Evolutionary conservation across 2,113 vertebrate genomes (phyloP), one percentile per base, ranked within the genome.

Genomic region (Turnix velox): DNA sequence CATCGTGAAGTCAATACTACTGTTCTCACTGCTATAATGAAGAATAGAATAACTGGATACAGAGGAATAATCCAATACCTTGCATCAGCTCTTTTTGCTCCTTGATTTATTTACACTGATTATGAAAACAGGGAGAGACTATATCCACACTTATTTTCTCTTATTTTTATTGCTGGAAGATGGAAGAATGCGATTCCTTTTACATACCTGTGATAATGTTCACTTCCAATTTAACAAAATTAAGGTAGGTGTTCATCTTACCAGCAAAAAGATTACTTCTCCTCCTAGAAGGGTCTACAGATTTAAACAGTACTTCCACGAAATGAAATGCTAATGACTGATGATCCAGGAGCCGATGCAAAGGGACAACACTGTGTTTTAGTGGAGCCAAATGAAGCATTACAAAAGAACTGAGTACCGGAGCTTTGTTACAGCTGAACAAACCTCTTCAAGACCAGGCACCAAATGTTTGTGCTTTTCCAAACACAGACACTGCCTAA

Each of bases 311-410:
- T 80, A 77, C 92, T 96, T 88, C 80, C 90, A 83, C 72, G 93
- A 92, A 95, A 95, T 90, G 85, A 96, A 95, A 95, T 95, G 94
- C 88, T 92, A 95, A 94, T 94, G 85, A 95, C n/a, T n/a, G n/a
- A n/a, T n/a, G n/a, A n/a, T n/a, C n/a, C n/a, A n/a, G n/a, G n/a
- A n/a, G n/a, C n/a, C n/a, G n/a, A n/a, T n/a, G n/a, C n/a, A n/a
- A n/a, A n/a, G n/a, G n/a, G n/a, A n/a, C n/a, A n/a, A n/a, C n/a
- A n/a, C n/a, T n/a, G n/a, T n/a, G n/a, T n/a, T n/a, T n/a, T n/a
- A n/a, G n/a, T n/a, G n/a, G n/a, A n/a, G n/a, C n/a, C n/a, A n/a
- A n/a, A n/a, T n/a, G n/a, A n/a, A n/a, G n/a, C n/a, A n/a, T n/a
- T n/a, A n/a, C n/a, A n/a, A n/a, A n/a, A n/a, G n/a, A n/a, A n/a